Base-by-base conservation (phyloP, 1,140 invertebrate genomes). In the Aphaenogaster rudis region DNA sequence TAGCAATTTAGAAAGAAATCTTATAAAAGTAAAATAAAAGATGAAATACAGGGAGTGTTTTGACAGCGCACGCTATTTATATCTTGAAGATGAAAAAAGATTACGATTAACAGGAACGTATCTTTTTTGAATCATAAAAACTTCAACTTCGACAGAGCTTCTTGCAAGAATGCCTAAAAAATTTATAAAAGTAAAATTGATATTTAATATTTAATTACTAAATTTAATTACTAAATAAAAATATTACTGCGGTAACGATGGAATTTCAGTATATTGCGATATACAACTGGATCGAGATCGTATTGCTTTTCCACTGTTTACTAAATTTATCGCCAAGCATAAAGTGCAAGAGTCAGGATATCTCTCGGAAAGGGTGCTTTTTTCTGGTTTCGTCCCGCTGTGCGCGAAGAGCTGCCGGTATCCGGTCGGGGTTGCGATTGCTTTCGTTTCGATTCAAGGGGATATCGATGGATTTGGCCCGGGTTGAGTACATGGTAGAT, bases 401-500 rank as follows among this genome's bases (percentile, higher is more conserved):
- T 8, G 39, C 57, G 28, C 39, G 21, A 72, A 33, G 39, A 78
- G n/a, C 71, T 59, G 45, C n/a, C 28, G 17, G 15, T 45, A 61
- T 6, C n/a, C 57, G 36, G 45, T 63, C 13, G 63, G 77, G 52
- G 63, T n/a, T 64, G 15, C 42, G 71, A 86, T 87, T 66, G 39
- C 42, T 72, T 33, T 42, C 45, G 39, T 84, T 85, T 74, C 54
- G 77, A 87, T 79, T 79, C 85, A 54, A 33, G 21, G 72, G 76
- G 72, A 71, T 71, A 88, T 90, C 89, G 88, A 90, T 90, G 80
- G 72, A 87, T 79, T 89, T 72, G 78, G 52, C 66, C 64, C 57
- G 61, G 78, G 67, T 61, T 61, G 72, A 80, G 76, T 33, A 13
- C 50, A 42, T 0, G 61, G 50, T 86, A 81, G 28, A 91, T 90